phyloP scores from a whole-genome alignment of 2,888 invertebrate genomes.

The Meteorus cinctellus region DNA sequence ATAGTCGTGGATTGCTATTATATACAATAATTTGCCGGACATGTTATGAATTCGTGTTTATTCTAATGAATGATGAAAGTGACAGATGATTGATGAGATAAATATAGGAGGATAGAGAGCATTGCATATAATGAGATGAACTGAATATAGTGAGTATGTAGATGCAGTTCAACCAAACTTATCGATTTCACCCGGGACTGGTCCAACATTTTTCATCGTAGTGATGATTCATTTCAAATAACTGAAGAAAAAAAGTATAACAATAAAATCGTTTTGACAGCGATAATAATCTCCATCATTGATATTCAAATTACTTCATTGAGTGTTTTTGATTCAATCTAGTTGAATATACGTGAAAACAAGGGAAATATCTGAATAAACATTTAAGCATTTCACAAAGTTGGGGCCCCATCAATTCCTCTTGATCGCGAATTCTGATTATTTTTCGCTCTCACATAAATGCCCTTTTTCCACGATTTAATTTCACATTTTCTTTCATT shows the following conservation, averaged over 20 bases:
- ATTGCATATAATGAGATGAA: not conserved
- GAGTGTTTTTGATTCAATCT: not conserved
- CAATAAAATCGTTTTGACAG: not conserved
- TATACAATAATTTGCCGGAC: not conserved
- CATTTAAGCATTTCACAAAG: not conserved
- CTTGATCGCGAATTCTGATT: not conserved
- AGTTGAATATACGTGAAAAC: too few relatives aligned
- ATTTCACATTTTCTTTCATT: constrained; percentile 1
- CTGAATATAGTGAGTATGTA: not conserved
- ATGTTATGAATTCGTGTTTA: not conserved
- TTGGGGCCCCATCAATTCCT: not conserved
- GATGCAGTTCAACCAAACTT: not conserved
- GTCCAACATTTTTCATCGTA: not conserved
- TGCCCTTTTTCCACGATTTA: not conserved
- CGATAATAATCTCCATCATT: not conserved
- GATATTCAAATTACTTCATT: not conserved
- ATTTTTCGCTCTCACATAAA: not conserved
- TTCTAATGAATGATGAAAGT: not conserved
- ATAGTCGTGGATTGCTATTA: not conserved
- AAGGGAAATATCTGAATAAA: not conserved
- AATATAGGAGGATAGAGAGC: not conserved
- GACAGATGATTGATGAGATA: not conserved
- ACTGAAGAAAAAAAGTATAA: not conserved
- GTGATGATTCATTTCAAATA: not conserved
- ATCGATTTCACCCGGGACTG: not conserved